Percentiles rank a stretch among this genome's conserved stretches.
phyloP scores from a whole-genome alignment of 2,888 invertebrate species.

The Lasioglossum oenotherae region DNA sequence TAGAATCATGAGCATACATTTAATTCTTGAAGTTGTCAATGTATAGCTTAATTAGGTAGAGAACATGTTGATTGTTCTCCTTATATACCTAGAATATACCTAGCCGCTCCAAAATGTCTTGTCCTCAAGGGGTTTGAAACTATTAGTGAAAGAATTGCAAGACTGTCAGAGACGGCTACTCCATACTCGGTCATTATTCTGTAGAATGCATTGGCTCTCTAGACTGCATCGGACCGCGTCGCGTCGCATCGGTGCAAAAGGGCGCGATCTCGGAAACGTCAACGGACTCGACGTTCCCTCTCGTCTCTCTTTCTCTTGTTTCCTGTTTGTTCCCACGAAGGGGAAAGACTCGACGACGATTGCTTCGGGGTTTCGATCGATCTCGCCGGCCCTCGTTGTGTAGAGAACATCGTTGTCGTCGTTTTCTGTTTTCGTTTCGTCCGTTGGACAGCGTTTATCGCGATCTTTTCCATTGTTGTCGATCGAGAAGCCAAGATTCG shows the following conservation, averaged over 20 bases:
- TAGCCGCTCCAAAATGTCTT: too few species aligned
- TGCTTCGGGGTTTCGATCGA: neutral
- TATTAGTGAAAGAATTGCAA: too few species aligned
- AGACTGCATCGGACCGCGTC: too few species aligned
- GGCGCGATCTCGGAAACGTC: neutral
- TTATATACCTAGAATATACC: too few species aligned
- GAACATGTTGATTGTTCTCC: too few species aligned
- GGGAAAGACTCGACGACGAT: neutral
- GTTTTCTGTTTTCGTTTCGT: neutral
- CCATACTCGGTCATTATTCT: too few species aligned
- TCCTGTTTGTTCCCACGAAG: neutral
- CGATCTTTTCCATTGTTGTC: neutral
- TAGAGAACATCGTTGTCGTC: neutral
- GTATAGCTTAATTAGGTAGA: too few species aligned
- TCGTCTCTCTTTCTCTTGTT: neutral
- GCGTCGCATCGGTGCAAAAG: neutral
- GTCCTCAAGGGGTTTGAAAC: too few species aligned
- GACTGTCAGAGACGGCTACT: too few species aligned
- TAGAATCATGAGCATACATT: too few species aligned
- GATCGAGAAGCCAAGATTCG: neutral
- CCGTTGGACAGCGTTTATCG: constrained; percentile 7
- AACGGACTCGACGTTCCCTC: neutral
- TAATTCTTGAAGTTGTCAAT: too few species aligned
- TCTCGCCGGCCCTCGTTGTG: neutral
- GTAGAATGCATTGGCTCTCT: too few species aligned